Evolutionary conservation across 2,888 invertebrate species (phyloP).

Genomic region (Sylvicola cinctus): DNA sequence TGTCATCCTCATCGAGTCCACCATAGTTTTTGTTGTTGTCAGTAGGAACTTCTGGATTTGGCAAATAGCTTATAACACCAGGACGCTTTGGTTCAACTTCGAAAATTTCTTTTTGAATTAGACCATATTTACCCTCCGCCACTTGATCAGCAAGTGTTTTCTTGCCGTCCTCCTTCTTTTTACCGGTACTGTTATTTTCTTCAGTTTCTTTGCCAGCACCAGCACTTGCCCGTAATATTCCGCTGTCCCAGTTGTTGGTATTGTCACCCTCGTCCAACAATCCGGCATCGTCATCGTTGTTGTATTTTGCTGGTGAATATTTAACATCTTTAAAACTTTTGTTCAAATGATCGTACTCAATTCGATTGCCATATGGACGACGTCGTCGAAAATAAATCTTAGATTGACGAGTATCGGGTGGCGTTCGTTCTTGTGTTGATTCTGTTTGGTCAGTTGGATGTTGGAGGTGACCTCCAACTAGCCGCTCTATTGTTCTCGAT

Average conservation of each 20-base stretch:
- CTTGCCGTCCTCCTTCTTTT: constrained; percentile 42
- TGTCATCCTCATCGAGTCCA: constrained; percentile 64
- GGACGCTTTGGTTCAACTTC: constrained; percentile 47
- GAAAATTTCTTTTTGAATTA: constrained; percentile 71
- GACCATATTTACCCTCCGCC: constrained; percentile 73
- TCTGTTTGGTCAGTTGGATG: constrained; percentile 11
- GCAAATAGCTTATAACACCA: constrained; percentile 61
- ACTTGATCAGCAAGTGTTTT: constrained; percentile 79
- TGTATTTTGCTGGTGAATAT: too few species aligned
- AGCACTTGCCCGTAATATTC: constrained; percentile 45
- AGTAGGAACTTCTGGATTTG: constrained; percentile 59
- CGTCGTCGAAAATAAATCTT: constrained; percentile 11
- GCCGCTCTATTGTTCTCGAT: constrained; percentile 37
- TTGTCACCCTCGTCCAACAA: constrained; percentile 20
- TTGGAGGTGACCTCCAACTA: constrained; percentile 45
- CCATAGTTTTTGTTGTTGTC: constrained; percentile 64
- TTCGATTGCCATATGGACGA: constrained; percentile 11
- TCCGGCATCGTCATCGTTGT: constrained; percentile 13
- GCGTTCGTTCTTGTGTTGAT: constrained; percentile 1
- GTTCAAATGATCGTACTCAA: constrained; percentile 1
- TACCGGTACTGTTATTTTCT: constrained; percentile 17
- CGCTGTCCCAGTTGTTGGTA: constrained; percentile 37
- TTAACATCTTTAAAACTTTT: too few species aligned
- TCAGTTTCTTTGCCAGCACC: constrained; percentile 34
- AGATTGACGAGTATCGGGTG: constrained; percentile 11